These are phyloP conservation scores for Drosophila barbarae DNA, from an alignment of 2,888 invertebrate genomes.

Conservation along the genomic window DNA sequence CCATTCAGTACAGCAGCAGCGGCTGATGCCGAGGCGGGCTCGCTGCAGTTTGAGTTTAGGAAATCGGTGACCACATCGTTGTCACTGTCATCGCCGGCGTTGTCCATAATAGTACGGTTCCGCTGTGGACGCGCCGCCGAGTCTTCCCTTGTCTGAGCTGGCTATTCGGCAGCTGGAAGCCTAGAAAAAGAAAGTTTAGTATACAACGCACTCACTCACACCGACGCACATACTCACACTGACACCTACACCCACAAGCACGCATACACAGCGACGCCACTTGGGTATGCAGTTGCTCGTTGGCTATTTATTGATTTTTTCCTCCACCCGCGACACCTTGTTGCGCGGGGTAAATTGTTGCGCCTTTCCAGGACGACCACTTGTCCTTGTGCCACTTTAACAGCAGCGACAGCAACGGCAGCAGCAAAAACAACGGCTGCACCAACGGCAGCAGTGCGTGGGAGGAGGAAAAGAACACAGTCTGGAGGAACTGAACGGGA, in stretches of 20 bases:
- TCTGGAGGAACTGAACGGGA: neutral
- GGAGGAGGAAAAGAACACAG: constrained; percentile 6
- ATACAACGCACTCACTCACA: constrained; percentile 46
- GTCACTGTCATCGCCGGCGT: constrained; percentile 76
- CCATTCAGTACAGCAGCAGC: constrained; percentile 36
- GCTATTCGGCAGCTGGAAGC: constrained; percentile 29
- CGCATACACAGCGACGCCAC: constrained; percentile 20
- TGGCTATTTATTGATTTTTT: constrained; percentile 65
- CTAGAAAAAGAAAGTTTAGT: constrained; percentile 73
- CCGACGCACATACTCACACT: constrained; percentile 35
- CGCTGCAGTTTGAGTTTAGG: constrained; percentile 75
- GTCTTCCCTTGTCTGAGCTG: constrained; percentile 15
- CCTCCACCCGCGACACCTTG: constrained; percentile 53
- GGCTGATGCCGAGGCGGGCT: constrained; percentile 17
- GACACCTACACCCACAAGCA: constrained; percentile 35
- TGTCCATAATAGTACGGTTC: constrained; percentile 66
- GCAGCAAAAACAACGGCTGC: constrained; percentile 17
- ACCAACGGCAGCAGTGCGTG: constrained; percentile 15
- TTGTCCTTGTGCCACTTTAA: constrained; percentile 39
- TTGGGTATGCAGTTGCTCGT: constrained; percentile 50
- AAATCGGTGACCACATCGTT: constrained; percentile 80
- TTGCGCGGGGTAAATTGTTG: constrained; percentile 68
- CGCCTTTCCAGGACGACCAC: constrained; percentile 59
- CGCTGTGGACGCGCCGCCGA: constrained; percentile 32
- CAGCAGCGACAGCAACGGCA: constrained; percentile 8